Base-by-base conservation (phyloP, 2,888 invertebrate genomes). In the Chromoteleia sp. region DNA sequence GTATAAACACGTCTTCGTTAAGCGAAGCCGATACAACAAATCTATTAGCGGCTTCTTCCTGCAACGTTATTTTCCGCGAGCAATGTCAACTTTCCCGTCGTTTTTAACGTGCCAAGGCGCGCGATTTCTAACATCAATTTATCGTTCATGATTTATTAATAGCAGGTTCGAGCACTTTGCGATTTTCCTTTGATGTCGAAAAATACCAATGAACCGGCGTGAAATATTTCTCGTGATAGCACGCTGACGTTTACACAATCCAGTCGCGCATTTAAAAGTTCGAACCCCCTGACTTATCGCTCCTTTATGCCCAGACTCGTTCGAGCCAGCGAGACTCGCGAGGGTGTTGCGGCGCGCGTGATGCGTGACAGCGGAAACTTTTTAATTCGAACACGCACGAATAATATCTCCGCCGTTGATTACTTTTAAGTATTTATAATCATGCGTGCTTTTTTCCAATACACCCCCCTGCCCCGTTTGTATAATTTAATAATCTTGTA, bases 121-220 rank as follows among this genome's bases (percentile, higher is more conserved):
- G 39, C 67, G 41, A 67, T 52, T 67, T 54, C 67, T 52, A 21
- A 12, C 67, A 54, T 67, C 52, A 54, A 52, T 67, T 67, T 39
- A 67, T 52, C 59, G 39, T 58, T 59, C 59, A 59, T 59, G 50
- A 59, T 73, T 58, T 61, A 73, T 73, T 61, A 73, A 58, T 61
- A 73, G 61, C 43, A 12, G 50, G 61, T 54, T 48, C 54, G 25
- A 71, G 29, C 25, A 39, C 58, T 74, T 43, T 21, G 33, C 75
- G 39, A 67, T 75, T 63, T 74, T 67, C 58, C 65, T 75, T 75
- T 67, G 75, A 75, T 59, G 75, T 75, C 58, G 48, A 75, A 67
- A 75, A 65, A 30, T 30, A 54, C 43, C 67, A 54, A 29, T 12
- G 56, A 63, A 33, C 30, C 41, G 29, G 65, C 75, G 56, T 65